These are phyloP conservation scores for Lerema accius DNA, from an alignment of 1,140 invertebrate species.

Conservation along the genomic window DNA sequence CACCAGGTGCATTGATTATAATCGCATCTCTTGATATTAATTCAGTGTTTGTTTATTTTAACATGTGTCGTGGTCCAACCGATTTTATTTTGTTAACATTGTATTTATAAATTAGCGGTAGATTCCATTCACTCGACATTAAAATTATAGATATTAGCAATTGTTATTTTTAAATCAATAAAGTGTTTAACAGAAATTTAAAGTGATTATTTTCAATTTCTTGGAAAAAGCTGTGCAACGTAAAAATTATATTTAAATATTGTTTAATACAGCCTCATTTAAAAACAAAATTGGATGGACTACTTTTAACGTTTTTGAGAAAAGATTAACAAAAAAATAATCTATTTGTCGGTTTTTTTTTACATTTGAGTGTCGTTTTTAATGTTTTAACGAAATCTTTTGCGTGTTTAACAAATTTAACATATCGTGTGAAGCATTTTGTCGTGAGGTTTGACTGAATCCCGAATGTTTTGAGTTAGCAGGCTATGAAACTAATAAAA, in stretches of 20 bases:
- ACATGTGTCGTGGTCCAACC: constrained; percentile 54
- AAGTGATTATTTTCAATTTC: too few species aligned
- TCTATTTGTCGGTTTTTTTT: constrained; percentile 32
- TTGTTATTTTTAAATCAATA: not conserved
- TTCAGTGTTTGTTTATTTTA: constrained; percentile 49
- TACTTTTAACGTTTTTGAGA: constrained; percentile 35
- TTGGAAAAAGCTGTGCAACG: too few species aligned
- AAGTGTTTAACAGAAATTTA: too few species aligned
- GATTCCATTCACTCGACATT: not conserved
- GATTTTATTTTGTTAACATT: constrained; percentile 40
- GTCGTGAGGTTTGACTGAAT: constrained; percentile 17
- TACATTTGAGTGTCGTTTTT: constrained; percentile 36
- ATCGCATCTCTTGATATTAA: constrained; percentile 37
- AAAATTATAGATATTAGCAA: too few species aligned
- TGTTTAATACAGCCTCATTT: not conserved
- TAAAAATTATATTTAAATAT: too few species aligned
- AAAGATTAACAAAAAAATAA: constrained; percentile 45
- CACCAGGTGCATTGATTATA: constrained; percentile 16
- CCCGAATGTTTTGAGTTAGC: constrained; percentile 20
- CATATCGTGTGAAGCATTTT: constrained; percentile 44
- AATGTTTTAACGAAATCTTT: constrained; percentile 16
- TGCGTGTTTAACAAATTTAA: constrained; percentile 37
- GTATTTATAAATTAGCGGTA: not conserved
- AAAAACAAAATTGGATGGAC: constrained; percentile 59
- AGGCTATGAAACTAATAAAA: not conserved